A percentile compares a stretch with the other conserved stretches of the same genome.
phyloP scores from a whole-genome alignment of 2,113 vertebrate genomes.

The Thalassoma bifasciatum region DNA sequence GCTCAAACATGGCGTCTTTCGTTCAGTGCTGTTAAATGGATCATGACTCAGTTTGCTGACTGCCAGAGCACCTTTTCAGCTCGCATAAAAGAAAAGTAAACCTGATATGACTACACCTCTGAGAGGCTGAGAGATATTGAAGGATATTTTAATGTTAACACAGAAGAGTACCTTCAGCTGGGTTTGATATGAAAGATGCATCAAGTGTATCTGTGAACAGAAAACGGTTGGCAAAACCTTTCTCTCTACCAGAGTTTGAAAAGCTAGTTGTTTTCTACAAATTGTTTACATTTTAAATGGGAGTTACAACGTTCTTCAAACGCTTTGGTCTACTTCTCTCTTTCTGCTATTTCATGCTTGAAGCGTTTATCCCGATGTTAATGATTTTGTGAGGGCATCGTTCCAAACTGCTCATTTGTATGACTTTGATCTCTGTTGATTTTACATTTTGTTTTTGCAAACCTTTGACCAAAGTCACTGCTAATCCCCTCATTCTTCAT shows the following conservation, averaged over 20 bases:
- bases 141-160: no score
- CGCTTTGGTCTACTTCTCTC: neutral
- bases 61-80: slow-evolving; percentile 1
- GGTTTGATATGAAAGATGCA: no score
- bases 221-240: no score
- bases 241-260: neutral
- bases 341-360: neutral
- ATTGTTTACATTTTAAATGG: no score
- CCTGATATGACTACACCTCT: slow-evolving; percentile 1
- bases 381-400: slow-evolving; percentile 19
- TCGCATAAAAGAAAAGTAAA: neutral
- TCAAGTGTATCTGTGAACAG: no score
- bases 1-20: slow-evolving; percentile 18
- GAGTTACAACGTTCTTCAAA: neutral
- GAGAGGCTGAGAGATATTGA: neutral
- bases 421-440: slow-evolving; percentile 60
- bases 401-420: slow-evolving; percentile 41
- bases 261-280: no score
- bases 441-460: slow-evolving; percentile 48
- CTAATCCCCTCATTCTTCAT: slow-evolving; percentile 51
- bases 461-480: slow-evolving; percentile 41
- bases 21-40: slow-evolving; percentile 13
- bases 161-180: no score
- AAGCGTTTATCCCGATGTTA: slow-evolving; percentile 9
- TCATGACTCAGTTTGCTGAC: slow-evolving; percentile 16